phyloP scores from a whole-genome alignment of 1,140 invertebrate species.

The Danaus plexippus region DNA sequence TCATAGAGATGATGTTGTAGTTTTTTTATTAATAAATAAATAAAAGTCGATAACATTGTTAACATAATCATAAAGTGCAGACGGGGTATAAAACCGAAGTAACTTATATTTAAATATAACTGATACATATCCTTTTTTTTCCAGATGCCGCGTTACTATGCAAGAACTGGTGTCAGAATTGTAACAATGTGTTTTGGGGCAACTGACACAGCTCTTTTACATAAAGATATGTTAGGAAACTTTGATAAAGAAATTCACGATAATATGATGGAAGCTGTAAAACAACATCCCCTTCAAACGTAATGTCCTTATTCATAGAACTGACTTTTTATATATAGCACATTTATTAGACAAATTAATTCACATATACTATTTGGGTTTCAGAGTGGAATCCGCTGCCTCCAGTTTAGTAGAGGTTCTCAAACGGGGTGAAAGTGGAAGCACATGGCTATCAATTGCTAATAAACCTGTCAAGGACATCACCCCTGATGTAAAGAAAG shows the following conservation, averaged over 20 bases:
- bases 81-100: too few relatives aligned
- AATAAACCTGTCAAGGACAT: conserved; percentile 20
- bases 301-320: conserved; percentile 35
- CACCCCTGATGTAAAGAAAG: conserved; percentile 20
- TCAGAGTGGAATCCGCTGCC: conserved; percentile 27
- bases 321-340: conserved; percentile 1
- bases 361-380: conserved; percentile 12
- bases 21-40: too few relatives aligned
- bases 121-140: conserved; percentile 1
- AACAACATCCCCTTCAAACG: conserved; percentile 3
- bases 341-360: not conserved
- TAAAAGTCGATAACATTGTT: too few relatives aligned
- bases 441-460: conserved; percentile 20
- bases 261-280: conserved; percentile 6
- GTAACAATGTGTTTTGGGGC: conserved; percentile 56
- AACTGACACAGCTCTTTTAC: conserved; percentile 43
- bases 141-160: conserved; percentile 28
- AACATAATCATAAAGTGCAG: too few relatives aligned
- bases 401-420: conserved; percentile 22
- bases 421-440: conserved; percentile 24
- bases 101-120: too few relatives aligned
- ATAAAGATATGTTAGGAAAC: conserved; percentile 21
- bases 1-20: too few relatives aligned
- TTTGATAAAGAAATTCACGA: conserved; percentile 24
- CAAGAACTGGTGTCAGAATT: conserved; percentile 47